Percentiles rank a stretch among this genome's conserved stretches.
Evolutionary conservation across 2,113 vertebrate species (phyloP).

Genomic region (Riparia riparia): DNA sequence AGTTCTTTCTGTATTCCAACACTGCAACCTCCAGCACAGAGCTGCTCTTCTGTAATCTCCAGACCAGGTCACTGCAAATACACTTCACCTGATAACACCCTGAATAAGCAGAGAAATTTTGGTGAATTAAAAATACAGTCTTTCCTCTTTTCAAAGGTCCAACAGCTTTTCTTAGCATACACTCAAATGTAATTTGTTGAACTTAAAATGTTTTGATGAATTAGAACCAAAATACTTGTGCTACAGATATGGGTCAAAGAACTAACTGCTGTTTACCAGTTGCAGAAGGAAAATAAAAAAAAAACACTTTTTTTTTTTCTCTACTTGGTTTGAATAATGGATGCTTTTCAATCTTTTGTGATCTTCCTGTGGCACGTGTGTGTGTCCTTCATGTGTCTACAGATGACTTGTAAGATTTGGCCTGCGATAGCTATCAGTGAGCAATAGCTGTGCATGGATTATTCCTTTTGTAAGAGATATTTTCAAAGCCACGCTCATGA

Average conservation of each 20-base stretch:
- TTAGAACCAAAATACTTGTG: background rate
- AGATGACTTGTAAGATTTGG: constrained; percentile 23
- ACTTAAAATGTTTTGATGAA: background rate
- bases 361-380: background rate
- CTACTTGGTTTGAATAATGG: constrained; percentile 19
- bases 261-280: background rate
- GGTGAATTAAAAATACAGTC: background rate
- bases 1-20: background rate
- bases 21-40: background rate
- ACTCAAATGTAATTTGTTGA: background rate
- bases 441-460: background rate
- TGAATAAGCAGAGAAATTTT: background rate
- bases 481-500: constrained; percentile 55
- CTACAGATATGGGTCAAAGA: constrained; percentile 1
- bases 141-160: background rate
- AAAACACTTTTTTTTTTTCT: constrained; percentile 11
- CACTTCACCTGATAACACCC: background rate
- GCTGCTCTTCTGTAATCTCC: background rate
- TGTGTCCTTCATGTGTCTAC: constrained; percentile 19
- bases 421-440: background rate
- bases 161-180: background rate
- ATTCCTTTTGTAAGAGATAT: constrained; percentile 19
- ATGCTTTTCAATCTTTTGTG: constrained; percentile 6
- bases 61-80: background rate
- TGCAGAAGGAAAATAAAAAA: constrained; percentile 4